These are phyloP conservation scores for Campylorhamphus procurvoides DNA, from an alignment of 2,113 vertebrate genomes.

Conservation along the genomic window DNA sequence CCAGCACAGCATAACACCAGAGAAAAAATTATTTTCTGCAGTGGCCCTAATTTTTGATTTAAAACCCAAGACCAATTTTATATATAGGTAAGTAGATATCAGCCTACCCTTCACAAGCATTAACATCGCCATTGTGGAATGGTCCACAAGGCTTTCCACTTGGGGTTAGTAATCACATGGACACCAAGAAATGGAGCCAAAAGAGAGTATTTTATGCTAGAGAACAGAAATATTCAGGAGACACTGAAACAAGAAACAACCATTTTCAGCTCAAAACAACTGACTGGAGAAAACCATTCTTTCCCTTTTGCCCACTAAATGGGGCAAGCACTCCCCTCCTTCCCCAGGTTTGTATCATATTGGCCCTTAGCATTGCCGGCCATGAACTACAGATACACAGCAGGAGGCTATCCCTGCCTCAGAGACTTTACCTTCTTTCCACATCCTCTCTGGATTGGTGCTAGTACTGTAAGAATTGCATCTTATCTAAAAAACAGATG, in stretches of 20 bases:
- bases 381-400: not conserved
- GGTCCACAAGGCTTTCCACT: not conserved
- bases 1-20: not conserved
- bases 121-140: not conserved
- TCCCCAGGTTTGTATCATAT: not conserved
- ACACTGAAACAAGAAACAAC: not conserved
- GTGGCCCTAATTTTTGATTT: not conserved
- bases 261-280: not conserved
- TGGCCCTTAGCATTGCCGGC: not conserved
- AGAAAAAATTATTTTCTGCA: not conserved
- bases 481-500: not conserved
- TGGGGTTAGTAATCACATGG: not conserved
- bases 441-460: not conserved
- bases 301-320: not conserved
- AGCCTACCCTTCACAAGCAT: not conserved
- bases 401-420: not conserved
- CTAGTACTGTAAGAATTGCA: not conserved
- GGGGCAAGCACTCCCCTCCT: fast-evolving
- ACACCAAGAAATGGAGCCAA: not conserved
- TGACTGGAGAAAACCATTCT: not conserved
- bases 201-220: not conserved
- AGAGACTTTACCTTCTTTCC: not conserved
- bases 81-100: not conserved
- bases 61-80: not conserved
- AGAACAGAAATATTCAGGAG: not conserved